phyloP scores from a whole-genome alignment of 2,113 vertebrate genomes.

The Laterallus jamaicensis region DNA sequence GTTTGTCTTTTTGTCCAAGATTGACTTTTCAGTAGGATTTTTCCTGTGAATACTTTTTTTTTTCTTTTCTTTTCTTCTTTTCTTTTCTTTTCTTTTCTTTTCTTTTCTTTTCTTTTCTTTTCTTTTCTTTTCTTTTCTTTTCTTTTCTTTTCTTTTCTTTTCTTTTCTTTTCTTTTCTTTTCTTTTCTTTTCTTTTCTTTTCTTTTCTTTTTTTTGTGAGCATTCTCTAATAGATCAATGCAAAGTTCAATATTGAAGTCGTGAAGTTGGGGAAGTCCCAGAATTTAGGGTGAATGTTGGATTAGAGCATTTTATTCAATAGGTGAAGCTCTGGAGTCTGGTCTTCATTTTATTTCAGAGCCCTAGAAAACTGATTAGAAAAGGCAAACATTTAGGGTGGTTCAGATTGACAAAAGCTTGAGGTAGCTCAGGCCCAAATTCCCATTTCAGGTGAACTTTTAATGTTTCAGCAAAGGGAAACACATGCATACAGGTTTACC shows the following conservation, averaged over 20 bases:
- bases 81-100: neutral
- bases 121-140: neutral
- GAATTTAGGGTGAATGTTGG: neutral
- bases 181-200: neutral
- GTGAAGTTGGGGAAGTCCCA: neutral
- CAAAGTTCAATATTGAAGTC: neutral
- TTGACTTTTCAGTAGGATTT: neutral
- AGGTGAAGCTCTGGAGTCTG: neutral
- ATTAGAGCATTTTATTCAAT: neutral
- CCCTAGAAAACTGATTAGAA: neutral
- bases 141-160: neutral
- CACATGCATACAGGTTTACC: accelerated
- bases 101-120: neutral
- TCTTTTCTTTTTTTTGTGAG: neutral
- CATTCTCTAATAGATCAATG: neutral
- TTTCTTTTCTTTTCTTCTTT: neutral
- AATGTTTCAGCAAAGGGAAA: neutral
- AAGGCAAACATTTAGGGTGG: neutral
- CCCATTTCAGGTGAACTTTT: neutral
- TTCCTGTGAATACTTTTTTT: neutral
- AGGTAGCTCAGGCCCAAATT: neutral
- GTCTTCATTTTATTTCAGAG: neutral
- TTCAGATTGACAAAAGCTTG: neutral
- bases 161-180: neutral
- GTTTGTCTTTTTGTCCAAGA: neutral